phyloP scores from a whole-genome alignment of 2,888 invertebrate genomes.

The Eucera pruinosa region DNA sequence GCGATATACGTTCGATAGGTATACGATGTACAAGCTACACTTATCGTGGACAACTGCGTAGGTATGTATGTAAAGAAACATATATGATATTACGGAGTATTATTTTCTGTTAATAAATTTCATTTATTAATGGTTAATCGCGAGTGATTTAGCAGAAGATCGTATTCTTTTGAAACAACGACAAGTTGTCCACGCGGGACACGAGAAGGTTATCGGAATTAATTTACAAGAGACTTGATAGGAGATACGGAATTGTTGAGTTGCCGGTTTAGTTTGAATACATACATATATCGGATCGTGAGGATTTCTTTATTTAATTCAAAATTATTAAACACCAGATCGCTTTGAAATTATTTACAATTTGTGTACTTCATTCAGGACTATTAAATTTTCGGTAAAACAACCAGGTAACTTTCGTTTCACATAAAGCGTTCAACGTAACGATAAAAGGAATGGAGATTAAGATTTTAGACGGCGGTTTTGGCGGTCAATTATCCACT shows the following conservation, averaged over 20 bases:
- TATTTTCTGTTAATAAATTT: no score
- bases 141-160: background rate
- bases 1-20: no score
- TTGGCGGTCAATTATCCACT: conserved; percentile 92
- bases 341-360: background rate
- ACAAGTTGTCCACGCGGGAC: background rate
- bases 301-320: background rate
- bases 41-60: no score
- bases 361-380: background rate
- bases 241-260: background rate
- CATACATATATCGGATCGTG: background rate
- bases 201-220: conserved; percentile 45
- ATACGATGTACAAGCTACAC: no score
- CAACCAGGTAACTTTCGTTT: background rate
- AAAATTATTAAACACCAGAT: background rate
- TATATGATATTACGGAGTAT: no score
- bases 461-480: conserved; percentile 90
- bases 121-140: background rate
- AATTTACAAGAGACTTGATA: conserved; percentile 16
- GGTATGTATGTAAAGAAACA: no score
- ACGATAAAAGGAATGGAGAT: conserved; percentile 36
- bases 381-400: background rate
- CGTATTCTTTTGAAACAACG: conserved; percentile 1
- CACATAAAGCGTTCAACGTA: background rate
- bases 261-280: no score